A percentile compares a stretch with the other conserved stretches of the same genome.
Evolutionary conservation across 2,888 invertebrate species (phyloP).

Genomic region (Chymomyza procnemis): DNA sequence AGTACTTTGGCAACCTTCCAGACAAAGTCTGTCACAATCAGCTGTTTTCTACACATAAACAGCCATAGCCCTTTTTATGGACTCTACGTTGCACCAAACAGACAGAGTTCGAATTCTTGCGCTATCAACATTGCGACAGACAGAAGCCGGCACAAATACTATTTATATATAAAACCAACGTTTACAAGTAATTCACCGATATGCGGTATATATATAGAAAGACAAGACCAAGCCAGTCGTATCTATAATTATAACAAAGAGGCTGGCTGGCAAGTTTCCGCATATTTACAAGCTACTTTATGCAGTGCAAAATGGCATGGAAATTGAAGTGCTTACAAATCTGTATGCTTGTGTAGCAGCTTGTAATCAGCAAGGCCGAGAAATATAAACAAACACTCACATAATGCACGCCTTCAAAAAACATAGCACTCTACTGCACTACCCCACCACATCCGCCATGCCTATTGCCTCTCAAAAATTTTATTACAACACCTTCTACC

Average conservation of each 20-base stretch:
- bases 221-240: neutral
- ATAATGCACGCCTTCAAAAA: conserved; percentile 21
- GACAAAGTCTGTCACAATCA: conserved; percentile 15
- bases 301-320: conserved; percentile 8
- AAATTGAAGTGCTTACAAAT: neutral
- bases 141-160: conserved; percentile 63
- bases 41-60: neutral
- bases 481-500: neutral
- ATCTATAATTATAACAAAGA: conserved; percentile 50
- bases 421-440: conserved; percentile 13
- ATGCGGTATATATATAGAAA: conserved; percentile 22
- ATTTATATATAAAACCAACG: conserved; percentile 24
- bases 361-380: conserved; percentile 66
- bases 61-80: neutral
- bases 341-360: conserved; percentile 4
- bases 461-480: neutral
- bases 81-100: neutral
- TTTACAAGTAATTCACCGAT: conserved; percentile 38
- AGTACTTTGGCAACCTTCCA: neutral
- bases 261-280: conserved; percentile 36
- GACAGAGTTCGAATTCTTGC: conserved; percentile 6
- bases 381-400: conserved; percentile 38
- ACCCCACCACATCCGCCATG: conserved; percentile 5
- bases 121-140: conserved; percentile 55
- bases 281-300: conserved; percentile 23